Evolutionary conservation across 1,140 invertebrate genomes (phyloP).

Genomic region (Drosophila littoralis): DNA sequence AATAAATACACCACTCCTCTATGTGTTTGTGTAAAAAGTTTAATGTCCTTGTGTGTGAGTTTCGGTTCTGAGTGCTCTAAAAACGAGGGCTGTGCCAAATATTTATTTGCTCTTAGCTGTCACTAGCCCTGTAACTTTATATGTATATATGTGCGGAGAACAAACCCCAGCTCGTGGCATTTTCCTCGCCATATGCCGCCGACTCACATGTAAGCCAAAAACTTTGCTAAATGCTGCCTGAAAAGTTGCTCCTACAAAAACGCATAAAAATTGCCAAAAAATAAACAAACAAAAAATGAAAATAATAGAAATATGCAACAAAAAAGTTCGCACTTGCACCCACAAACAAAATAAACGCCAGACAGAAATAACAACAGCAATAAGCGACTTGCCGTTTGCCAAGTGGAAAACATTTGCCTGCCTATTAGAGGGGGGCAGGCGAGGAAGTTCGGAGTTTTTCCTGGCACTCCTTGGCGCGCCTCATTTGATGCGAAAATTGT

Average conservation of each 20-base stretch:
- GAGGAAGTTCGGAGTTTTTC: conserved; percentile 4
- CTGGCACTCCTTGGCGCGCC: conserved; percentile 10
- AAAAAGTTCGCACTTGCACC: conserved; percentile 60
- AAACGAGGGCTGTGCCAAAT: conserved; percentile 35
- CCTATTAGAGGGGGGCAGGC: conserved; percentile 34
- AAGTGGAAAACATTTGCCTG: conserved; percentile 77
- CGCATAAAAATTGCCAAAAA: conserved; percentile 33
- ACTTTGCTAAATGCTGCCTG: conserved; percentile 66
- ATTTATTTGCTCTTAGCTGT: conserved; percentile 38
- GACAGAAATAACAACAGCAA: conserved; percentile 41
- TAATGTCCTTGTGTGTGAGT: conserved; percentile 50
- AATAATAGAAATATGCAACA: conserved; percentile 49
- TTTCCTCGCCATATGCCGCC: conserved; percentile 40
- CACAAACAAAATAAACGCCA: conserved; percentile 47
- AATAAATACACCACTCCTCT: neutral
- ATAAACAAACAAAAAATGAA: conserved; percentile 16
- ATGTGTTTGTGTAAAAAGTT: conserved; percentile 37
- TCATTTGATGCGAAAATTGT: conserved; percentile 75
- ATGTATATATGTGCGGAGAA: neutral
- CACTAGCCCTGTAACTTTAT: conserved; percentile 22
- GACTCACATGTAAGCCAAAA: conserved; percentile 42
- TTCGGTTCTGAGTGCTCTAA: conserved; percentile 40
- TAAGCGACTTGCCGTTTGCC: conserved; percentile 61
- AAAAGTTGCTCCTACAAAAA: conserved; percentile 58
- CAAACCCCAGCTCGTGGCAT: conserved; percentile 24